These are phyloP conservation scores for Arnoldichthys spilopterus DNA, from an alignment of 2,797 vertebrate species.

Conservation along the genomic window DNA sequence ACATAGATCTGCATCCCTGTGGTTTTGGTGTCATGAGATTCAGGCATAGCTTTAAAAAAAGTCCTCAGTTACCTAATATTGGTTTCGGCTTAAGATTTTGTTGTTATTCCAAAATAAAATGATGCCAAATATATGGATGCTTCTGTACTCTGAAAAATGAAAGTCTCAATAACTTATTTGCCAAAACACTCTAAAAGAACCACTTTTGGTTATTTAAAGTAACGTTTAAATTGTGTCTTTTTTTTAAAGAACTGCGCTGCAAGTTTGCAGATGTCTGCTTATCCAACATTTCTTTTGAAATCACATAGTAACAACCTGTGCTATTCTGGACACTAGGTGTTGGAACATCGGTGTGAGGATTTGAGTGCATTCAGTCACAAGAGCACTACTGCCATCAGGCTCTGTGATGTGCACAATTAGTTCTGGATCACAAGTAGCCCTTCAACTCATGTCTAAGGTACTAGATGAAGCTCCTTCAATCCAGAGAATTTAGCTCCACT, in stretches of 20 bases:
- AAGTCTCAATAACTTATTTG: background rate
- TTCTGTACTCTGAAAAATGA: background rate
- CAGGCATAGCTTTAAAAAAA: conserved; percentile 18
- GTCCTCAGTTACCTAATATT: background rate
- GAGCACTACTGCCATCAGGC: background rate
- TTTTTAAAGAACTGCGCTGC: background rate
- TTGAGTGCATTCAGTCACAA: background rate
- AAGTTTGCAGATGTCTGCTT: background rate
- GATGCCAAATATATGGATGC: background rate
- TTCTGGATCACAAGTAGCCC: background rate
- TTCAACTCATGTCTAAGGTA: background rate
- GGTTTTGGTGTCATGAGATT: conserved; percentile 34
- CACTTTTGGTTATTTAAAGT: background rate
- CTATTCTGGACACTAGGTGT: background rate
- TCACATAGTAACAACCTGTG: background rate
- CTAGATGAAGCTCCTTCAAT: no score
- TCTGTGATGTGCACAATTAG: background rate
- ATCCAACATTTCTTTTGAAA: background rate
- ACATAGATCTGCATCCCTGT: conserved; percentile 44
- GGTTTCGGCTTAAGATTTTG: background rate
- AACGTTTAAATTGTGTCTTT: background rate
- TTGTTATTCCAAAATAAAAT: conserved; percentile 1
- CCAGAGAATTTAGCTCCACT: no score
- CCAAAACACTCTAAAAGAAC: background rate
- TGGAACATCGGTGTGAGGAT: background rate